These are phyloP conservation scores for Ernsta delagoae DNA, from an alignment of 2,888 invertebrate species.

Conservation along the genomic window DNA sequence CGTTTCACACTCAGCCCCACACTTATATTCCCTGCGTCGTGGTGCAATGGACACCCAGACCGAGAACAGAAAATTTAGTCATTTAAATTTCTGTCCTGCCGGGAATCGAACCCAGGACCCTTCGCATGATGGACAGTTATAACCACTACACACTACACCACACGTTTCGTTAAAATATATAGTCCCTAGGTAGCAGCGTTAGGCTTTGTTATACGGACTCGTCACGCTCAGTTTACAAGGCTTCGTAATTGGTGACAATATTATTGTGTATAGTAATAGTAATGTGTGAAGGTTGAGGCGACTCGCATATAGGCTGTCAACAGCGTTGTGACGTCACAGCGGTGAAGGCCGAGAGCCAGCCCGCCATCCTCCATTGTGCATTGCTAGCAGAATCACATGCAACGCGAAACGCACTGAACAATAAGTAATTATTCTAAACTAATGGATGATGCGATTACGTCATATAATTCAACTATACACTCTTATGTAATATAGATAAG, in stretches of 20 bases:
- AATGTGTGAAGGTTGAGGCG: background rate
- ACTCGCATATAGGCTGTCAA: background rate
- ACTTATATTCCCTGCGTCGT: too few relatives aligned
- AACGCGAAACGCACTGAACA: background rate
- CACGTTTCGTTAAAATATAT: too few relatives aligned
- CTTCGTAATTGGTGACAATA: slow-evolving; percentile 6
- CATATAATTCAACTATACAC: too few relatives aligned
- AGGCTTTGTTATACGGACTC: background rate
- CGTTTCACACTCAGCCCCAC: too few relatives aligned
- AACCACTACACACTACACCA: too few relatives aligned
- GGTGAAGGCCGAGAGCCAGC: background rate
- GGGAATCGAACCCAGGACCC: too few relatives aligned
- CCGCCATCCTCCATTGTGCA: background rate
- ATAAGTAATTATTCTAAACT: slow-evolving; percentile 4
- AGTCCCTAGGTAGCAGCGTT: too few relatives aligned
- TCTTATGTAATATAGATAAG: too few relatives aligned
- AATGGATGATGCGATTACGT: background rate
- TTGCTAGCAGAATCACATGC: background rate
- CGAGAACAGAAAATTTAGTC: too few relatives aligned
- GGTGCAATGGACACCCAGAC: too few relatives aligned
- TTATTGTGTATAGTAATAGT: slow-evolving; percentile 1
- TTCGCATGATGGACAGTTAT: too few relatives aligned
- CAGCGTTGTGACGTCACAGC: background rate
- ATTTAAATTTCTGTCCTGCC: too few relatives aligned
- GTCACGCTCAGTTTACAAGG: background rate